A percentile compares a stretch with the other conserved stretches of the same genome.
Evolutionary conservation across 2,113 vertebrate species (phyloP).

Genomic region (Syrmaticus mikado): DNA sequence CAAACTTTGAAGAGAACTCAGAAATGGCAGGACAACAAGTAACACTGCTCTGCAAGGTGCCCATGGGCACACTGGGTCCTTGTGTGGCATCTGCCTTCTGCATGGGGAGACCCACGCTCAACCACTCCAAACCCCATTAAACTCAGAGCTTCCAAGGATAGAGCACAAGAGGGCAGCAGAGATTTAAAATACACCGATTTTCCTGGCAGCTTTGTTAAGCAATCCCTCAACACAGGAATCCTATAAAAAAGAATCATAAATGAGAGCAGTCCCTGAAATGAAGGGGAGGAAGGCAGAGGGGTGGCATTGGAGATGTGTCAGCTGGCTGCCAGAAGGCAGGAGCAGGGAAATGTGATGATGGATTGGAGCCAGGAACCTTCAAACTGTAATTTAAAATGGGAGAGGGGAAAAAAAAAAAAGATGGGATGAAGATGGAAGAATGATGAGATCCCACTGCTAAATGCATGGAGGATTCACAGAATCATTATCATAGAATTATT

Average conservation of each 20-base stretch:
- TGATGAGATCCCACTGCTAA: not conserved
- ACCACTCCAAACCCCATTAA: not conserved
- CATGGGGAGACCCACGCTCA: not conserved
- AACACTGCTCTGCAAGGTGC: not conserved
- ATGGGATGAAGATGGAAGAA: not conserved
- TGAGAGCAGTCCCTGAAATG: not conserved
- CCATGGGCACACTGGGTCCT: not conserved
- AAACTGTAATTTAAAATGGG: not conserved
- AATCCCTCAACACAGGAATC: not conserved
- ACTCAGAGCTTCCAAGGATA: not conserved
- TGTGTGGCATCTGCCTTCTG: not conserved
- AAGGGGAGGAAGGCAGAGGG: not conserved
- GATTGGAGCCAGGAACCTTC: not conserved
- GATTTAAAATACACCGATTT: not conserved
- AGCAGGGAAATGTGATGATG: not conserved
- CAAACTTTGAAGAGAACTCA: not conserved
- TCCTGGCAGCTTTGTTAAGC: not conserved
- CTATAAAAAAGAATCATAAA: not conserved
- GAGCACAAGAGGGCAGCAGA: constrained; percentile 75
- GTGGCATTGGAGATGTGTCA: not conserved
- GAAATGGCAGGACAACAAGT: not conserved
- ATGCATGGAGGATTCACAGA: not conserved
- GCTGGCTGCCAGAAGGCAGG: not conserved
- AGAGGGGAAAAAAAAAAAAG: not conserved
- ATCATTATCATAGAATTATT: too few species aligned